Evolutionary conservation across 2,797 vertebrate species (phyloP).

Genomic region (Naso thynnoides): DNA sequence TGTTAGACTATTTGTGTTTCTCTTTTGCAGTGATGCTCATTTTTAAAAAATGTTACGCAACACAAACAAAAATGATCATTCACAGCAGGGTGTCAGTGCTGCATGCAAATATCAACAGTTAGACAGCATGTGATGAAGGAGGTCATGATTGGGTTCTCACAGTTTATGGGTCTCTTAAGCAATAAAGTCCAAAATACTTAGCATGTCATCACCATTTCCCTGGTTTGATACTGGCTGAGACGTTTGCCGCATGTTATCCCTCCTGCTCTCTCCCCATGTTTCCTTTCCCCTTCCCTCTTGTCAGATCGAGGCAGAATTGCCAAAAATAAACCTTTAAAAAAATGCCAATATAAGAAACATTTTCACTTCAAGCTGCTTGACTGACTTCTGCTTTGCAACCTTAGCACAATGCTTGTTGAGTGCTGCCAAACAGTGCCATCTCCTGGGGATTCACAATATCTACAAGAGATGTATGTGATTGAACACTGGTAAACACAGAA

Average conservation of each 20-base stretch:
- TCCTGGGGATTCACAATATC: constrained; percentile 63
- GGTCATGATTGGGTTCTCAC: not conserved
- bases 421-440: constrained; percentile 76
- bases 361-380: constrained; percentile 35
- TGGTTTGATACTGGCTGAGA: not conserved
- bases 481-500: constrained; percentile 51
- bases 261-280: not conserved
- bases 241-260: not conserved
- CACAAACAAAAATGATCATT: constrained; percentile 1
- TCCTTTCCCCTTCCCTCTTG: constrained; percentile 10
- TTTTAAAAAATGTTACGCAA: constrained; percentile 5
- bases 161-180: not conserved
- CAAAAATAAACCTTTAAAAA: constrained; percentile 25
- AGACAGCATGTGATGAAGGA: not conserved
- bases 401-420: constrained; percentile 20
- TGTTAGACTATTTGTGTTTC: not conserved
- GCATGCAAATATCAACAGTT: not conserved
- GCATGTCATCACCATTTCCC: constrained; percentile 1
- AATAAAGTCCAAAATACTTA: not conserved
- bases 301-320: constrained; percentile 34
- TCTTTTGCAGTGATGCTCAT: constrained; percentile 11
- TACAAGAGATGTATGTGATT: constrained; percentile 53
- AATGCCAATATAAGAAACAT: constrained; percentile 34
- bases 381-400: constrained; percentile 40
- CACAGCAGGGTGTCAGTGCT: constrained; percentile 11